Conservation (phyloP, 2,888 invertebrate genomes). For the Fragum fragum region DNA sequence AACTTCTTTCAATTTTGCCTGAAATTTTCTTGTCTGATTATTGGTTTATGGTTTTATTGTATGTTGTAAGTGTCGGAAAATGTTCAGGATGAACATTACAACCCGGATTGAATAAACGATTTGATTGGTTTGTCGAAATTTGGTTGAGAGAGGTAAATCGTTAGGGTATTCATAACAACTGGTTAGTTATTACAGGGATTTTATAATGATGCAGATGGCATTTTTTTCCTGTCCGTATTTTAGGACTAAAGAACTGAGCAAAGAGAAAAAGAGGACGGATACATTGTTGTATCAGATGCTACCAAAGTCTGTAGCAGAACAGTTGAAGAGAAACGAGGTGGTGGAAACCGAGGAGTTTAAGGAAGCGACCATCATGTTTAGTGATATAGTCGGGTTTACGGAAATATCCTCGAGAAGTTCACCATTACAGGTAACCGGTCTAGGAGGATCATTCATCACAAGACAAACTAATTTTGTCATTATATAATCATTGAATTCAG, state of each 20-base stretch:
- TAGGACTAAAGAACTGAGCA: slow-evolving; percentile 79
- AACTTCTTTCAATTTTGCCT: no score
- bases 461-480: no score
- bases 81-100: no score
- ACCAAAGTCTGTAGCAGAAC: slow-evolving; percentile 83
- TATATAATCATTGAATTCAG: no score
- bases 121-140: no score
- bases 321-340: slow-evolving; percentile 58
- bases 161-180: not conserved
- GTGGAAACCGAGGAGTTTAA: slow-evolving; percentile 19
- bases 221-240: not conserved
- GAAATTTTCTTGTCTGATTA: no score
- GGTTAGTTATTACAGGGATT: not conserved
- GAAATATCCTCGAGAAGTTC: slow-evolving; percentile 25
- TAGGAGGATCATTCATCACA: no score
- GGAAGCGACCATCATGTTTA: slow-evolving; percentile 27
- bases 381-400: slow-evolving; percentile 31
- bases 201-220: not conserved
- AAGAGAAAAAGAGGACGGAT: slow-evolving; percentile 82
- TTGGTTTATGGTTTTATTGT: no score
- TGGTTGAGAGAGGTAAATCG: not conserved
- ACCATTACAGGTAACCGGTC: slow-evolving; percentile 15
- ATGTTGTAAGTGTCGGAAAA: no score
- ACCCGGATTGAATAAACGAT: not conserved
- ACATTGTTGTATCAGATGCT: slow-evolving; percentile 84